These are phyloP conservation scores for Helicolenus hilgendorfi DNA, from an alignment of 2,797 vertebrate genomes.

Conservation along the genomic window DNA sequence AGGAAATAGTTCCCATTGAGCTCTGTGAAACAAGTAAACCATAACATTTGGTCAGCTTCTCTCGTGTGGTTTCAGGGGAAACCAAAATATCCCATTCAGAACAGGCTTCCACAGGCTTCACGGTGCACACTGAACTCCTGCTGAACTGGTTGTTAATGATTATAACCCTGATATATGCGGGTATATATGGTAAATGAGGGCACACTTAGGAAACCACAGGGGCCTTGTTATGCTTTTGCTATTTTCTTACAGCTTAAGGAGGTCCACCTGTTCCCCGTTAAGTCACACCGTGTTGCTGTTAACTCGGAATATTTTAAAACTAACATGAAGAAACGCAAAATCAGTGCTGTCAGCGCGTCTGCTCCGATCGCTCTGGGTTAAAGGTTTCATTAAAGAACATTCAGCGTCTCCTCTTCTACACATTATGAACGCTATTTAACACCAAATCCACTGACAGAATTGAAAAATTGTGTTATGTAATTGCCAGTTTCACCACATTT, in stretches of 20 bases:
- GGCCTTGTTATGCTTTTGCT: conserved; percentile 87
- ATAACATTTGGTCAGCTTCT: conserved; percentile 85
- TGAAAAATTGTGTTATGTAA: neutral
- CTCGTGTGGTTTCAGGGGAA: conserved; percentile 80
- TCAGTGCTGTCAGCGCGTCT: conserved; percentile 48
- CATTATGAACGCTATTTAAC: neutral
- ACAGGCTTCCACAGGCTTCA: conserved; percentile 72
- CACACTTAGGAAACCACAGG: conserved; percentile 88
- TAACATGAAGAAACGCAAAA: conserved; percentile 40
- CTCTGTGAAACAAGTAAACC: conserved; percentile 80
- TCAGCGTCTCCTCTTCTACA: neutral
- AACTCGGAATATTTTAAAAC: conserved; percentile 53
- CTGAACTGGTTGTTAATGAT: conserved; percentile 89
- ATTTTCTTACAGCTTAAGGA: conserved; percentile 84
- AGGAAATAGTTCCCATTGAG: conserved; percentile 78
- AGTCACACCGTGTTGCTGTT: conserved; percentile 64
- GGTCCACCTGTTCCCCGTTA: conserved; percentile 85
- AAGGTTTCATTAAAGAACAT: conserved; percentile 21
- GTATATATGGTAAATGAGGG: conserved; percentile 87
- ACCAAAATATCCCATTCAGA: conserved; percentile 76
- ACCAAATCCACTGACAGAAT: neutral
- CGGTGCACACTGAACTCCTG: conserved; percentile 82
- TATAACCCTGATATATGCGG: conserved; percentile 86
- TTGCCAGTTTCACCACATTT: neutral
- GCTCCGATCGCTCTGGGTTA: neutral